phyloP scores from a whole-genome alignment of 2,113 vertebrate species.

The Lophochroa leadbeateri region DNA sequence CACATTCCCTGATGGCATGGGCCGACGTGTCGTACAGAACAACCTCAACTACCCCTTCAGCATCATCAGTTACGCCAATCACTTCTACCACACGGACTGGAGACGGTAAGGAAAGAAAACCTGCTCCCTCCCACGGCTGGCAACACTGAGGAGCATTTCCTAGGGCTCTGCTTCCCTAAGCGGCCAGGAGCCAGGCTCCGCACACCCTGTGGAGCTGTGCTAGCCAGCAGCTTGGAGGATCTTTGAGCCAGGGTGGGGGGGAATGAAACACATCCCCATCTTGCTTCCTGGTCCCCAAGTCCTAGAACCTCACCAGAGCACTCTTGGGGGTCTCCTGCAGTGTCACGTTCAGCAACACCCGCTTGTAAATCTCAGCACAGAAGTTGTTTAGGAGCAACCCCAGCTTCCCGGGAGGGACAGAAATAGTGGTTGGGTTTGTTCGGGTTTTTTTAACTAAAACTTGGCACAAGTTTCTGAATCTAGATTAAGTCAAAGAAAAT shows the following conservation, averaged over 20 bases:
- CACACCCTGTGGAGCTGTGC: accelerated
- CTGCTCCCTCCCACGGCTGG: accelerated
- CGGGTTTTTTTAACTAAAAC: neutral
- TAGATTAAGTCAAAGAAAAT: neutral
- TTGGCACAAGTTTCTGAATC: neutral
- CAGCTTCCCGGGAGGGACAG: neutral
- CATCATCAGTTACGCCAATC: slow-evolving; percentile 84
- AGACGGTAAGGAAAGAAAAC: slow-evolving; percentile 78
- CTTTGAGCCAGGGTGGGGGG: neutral
- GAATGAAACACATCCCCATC: neutral
- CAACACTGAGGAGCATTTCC: neutral
- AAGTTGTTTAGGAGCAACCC: neutral
- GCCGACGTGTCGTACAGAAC: slow-evolving; percentile 81
- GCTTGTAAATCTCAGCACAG: neutral
- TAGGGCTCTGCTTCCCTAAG: neutral
- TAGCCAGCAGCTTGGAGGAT: neutral
- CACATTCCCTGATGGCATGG: slow-evolving; percentile 80
- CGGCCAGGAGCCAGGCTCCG: neutral
- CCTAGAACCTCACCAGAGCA: neutral
- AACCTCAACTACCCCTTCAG: slow-evolving; percentile 96
- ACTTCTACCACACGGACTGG: slow-evolving; percentile 98
- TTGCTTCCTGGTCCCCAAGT: neutral
- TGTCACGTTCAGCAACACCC: neutral
- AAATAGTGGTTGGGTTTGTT: neutral
- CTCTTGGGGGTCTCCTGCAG: neutral